Percentiles rank a stretch among this genome's conserved stretches.
Evolutionary conservation across 2,888 invertebrate species (phyloP).

Genomic region (Adela reaumurella): DNA sequence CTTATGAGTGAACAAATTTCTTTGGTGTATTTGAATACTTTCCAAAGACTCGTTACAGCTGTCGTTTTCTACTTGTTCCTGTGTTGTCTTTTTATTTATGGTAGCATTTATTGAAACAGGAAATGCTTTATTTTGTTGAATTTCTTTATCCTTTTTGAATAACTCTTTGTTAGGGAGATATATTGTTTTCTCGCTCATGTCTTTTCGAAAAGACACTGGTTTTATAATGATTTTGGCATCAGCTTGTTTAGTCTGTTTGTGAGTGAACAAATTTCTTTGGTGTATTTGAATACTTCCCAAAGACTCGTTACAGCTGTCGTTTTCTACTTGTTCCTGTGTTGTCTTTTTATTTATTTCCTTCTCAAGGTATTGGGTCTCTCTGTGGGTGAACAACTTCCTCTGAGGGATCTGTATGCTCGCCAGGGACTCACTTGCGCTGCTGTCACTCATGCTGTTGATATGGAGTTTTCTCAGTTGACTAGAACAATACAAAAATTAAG

Average conservation of each 20-base stretch:
- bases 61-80: slow-evolving; percentile 25
- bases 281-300: too few species aligned
- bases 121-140: background rate
- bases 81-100: slow-evolving; percentile 4
- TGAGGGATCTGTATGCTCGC: slow-evolving; percentile 38
- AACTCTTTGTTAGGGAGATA: slow-evolving; percentile 13
- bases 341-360: slow-evolving; percentile 5
- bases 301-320: slow-evolving; percentile 21
- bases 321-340: slow-evolving; percentile 23
- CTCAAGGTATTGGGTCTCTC: slow-evolving; percentile 23
- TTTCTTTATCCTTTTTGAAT: background rate
- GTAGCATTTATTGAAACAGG: slow-evolving; percentile 13
- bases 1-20: too few species aligned
- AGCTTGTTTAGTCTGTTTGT: too few species aligned
- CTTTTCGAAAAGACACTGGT: too few species aligned
- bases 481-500: too few species aligned
- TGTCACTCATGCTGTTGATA: slow-evolving; percentile 21
- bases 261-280: too few species aligned
- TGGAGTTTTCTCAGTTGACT: too few species aligned
- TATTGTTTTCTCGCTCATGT: slow-evolving; percentile 20
- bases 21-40: too few species aligned
- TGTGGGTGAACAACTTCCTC: slow-evolving; percentile 31
- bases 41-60: slow-evolving; percentile 21
- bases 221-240: too few species aligned
- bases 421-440: slow-evolving; percentile 40